A percentile compares a stretch with the other conserved stretches of the same genome.
These are phyloP conservation scores for Polypedilum vanderplanki DNA, from an alignment of 1,140 invertebrate species.

Conservation along the genomic window DNA sequence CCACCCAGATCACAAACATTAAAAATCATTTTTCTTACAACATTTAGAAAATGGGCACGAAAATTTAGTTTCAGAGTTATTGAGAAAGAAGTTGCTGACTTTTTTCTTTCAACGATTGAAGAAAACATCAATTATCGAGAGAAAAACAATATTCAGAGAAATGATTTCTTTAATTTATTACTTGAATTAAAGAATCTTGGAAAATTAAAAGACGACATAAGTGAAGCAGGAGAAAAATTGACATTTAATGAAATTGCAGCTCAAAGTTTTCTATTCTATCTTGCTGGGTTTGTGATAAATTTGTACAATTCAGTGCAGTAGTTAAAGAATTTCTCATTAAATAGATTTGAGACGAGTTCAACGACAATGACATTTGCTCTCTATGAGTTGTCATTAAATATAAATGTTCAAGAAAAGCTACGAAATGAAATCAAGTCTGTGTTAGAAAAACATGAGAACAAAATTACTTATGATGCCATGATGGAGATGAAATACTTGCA, in stretches of 20 bases:
- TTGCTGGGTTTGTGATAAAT: slow-evolving; percentile 43
- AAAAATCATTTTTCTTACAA: background rate
- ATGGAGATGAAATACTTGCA: slow-evolving; percentile 40
- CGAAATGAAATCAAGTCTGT: slow-evolving; percentile 48
- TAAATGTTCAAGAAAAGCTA: slow-evolving; percentile 51
- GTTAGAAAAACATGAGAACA: slow-evolving; percentile 39
- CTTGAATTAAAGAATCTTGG: slow-evolving; percentile 47
- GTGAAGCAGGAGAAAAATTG: slow-evolving; percentile 31
- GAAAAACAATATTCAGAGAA: slow-evolving; percentile 44
- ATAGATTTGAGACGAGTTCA: slow-evolving; percentile 60
- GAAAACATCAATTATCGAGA: slow-evolving; percentile 50
- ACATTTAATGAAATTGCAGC: slow-evolving; percentile 47
- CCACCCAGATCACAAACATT: background rate
- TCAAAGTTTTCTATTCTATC: slow-evolving; percentile 52
- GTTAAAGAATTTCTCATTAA: background rate
- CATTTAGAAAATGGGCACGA: slow-evolving; percentile 28
- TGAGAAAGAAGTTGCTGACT: slow-evolving; percentile 43
- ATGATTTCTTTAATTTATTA: slow-evolving; percentile 55
- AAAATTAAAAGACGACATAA: slow-evolving; percentile 22
- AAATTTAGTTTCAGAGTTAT: slow-evolving; percentile 36
- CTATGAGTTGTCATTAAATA: slow-evolving; percentile 53
- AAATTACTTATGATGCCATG: slow-evolving; percentile 42
- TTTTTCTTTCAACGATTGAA: slow-evolving; percentile 49
- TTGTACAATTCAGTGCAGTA: background rate
- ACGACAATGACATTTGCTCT: slow-evolving; percentile 52